Evolutionary conservation across 2,113 vertebrate genomes (phyloP), one percentile per base, ranked within the genome.

Genomic region (Microcebus ravelobensis): DNA sequence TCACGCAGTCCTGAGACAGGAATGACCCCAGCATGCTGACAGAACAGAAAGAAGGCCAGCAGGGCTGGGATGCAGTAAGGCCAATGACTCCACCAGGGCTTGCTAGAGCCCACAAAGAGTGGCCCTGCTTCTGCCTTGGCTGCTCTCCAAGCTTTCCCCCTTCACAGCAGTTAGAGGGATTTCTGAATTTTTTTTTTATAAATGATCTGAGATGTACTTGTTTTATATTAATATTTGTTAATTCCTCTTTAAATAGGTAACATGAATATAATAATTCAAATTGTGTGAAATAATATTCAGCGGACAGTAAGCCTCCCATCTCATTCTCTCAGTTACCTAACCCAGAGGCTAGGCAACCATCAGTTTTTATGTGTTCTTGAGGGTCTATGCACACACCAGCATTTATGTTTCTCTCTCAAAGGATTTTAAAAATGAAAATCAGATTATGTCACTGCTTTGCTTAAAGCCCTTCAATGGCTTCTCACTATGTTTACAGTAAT

Each of bases 261-360:
- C 61, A 91, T 77, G 52, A 91, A 76, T 92, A 88, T 71, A 94
- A 92, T 39, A 95, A 82, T 65, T 92, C 34, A 80, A 88, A 86
- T 15, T 88, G 52, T 87, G 63, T 91, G 91, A 94, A 90, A 48
- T 57, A 67, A 97, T n/a, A 79, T 48, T 73, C 59, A 77, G 39
- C 79, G 83, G 88, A 90, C 81, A 90, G 36, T 57, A 61, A 76
- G 71, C 52, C 59, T 90, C 85, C 94, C 45, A 76, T 31, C 74
- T 31, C 39, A 95, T 57, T 92, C 59, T 94, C 81, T 97, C 61
- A 65, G 80, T 87, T 52, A 74, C 18, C 63, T 21, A 81, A 79
- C 80, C 31, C 48, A 80, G 79, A 83, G 63, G 77, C 89, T 63
- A 57, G 67, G 81, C 48, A 83, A 67, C 36, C 42, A 73, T 20